Evolutionary conservation across 2,797 vertebrate species (phyloP).

Genomic region (Brachymystax lenok): DNA sequence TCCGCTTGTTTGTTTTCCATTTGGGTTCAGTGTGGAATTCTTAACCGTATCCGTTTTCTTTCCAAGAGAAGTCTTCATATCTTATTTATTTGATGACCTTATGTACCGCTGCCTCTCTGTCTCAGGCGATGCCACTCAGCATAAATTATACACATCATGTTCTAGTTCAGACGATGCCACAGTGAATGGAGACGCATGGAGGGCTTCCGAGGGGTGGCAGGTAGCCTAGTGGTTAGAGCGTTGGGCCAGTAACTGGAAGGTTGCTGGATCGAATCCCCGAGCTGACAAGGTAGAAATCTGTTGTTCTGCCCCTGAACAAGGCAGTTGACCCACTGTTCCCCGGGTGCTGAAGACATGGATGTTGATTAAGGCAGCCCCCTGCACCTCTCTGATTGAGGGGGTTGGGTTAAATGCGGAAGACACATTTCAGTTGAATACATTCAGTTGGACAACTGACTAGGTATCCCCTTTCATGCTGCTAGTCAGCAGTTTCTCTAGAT

Average conservation of each 20-base stretch:
- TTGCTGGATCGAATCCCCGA: no score
- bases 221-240: no score
- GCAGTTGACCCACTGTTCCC: no score
- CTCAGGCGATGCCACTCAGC: conserved; percentile 41
- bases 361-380: no score
- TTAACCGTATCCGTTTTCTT: conserved; percentile 39
- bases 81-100: conserved; percentile 62
- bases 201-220: neutral
- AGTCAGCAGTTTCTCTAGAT: neutral
- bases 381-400: no score
- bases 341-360: no score
- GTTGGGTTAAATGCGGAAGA: no score
- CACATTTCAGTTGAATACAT: no score
- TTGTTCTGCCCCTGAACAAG: no score
- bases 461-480: neutral
- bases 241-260: no score
- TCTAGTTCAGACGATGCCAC: conserved; percentile 29
- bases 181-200: conserved; percentile 26
- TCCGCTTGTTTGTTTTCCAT: conserved; percentile 56
- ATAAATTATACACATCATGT: conserved; percentile 69
- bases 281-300: no score
- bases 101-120: conserved; percentile 54
- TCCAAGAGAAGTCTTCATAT: conserved; percentile 48
- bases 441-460: no score
- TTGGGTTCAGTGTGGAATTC: conserved; percentile 48